Evolutionary conservation across 2,113 vertebrate genomes (phyloP).

Genomic region (Lepus timidus): DNA sequence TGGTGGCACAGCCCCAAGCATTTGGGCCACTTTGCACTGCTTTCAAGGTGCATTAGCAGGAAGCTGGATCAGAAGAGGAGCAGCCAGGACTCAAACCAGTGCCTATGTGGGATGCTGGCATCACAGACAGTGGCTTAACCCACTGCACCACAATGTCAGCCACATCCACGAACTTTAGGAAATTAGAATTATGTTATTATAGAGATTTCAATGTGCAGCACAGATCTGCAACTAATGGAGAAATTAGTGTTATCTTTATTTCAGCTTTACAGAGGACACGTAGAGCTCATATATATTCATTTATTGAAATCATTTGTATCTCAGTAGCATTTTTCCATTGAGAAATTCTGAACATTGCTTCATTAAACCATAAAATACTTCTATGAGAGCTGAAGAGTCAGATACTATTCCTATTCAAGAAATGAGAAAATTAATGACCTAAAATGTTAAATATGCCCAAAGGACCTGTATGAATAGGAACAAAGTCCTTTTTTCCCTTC

Average conservation of each 20-base stretch:
- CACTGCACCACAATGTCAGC: no score
- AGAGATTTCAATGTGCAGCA: not conserved
- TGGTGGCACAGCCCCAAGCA: no score
- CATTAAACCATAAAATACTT: conserved; percentile 51
- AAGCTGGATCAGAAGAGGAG: no score
- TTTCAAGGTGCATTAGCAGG: no score
- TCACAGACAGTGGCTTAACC: no score
- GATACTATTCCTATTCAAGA: conserved; percentile 44
- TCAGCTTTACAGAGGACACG: not conserved
- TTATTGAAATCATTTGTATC: conserved; percentile 61
- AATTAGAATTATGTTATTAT: not conserved
- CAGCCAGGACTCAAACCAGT: no score
- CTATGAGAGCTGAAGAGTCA: conserved; percentile 24
- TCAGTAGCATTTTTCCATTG: conserved; percentile 23
- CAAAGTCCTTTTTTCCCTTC: not conserved
- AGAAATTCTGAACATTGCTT: conserved; percentile 48
- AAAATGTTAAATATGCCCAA: conserved; percentile 29
- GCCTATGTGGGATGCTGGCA: no score
- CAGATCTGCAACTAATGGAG: conserved; percentile 16
- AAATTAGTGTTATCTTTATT: conserved; percentile 46
- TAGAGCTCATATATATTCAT: conserved; percentile 11
- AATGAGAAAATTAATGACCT: conserved; percentile 50
- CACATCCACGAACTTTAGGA: no score
- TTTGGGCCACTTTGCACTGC: no score
- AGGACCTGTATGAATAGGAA: conserved; percentile 29